Percentiles rank a stretch among this genome's conserved stretches.
phyloP scores from a whole-genome alignment of 92 coral and sea anemone species.

The Phymanthus crucifer region DNA sequence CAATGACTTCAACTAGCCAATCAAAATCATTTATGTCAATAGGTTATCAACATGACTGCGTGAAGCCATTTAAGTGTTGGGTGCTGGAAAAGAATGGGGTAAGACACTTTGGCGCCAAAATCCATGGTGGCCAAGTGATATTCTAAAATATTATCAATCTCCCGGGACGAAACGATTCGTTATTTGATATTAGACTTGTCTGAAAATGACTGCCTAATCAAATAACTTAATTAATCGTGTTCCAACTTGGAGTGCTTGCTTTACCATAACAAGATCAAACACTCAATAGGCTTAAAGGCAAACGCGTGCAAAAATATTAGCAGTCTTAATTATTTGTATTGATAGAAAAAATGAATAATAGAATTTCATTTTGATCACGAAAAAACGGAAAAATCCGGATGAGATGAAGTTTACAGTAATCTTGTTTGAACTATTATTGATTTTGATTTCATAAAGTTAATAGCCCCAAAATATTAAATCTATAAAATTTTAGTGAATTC shows the following conservation, averaged over 20 bases:
- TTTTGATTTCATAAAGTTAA: too few relatives aligned
- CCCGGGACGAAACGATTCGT: neutral
- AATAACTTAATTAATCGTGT: neutral
- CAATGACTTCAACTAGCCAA: neutral
- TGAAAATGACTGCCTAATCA: neutral
- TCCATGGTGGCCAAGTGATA: neutral
- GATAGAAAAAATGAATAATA: too few relatives aligned
- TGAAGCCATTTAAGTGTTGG: conserved; percentile 14
- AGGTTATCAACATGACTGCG: conserved; percentile 9
- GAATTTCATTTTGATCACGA: too few relatives aligned
- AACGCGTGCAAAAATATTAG: neutral
- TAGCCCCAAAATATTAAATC: too few relatives aligned
- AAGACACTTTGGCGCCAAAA: conserved; percentile 6
- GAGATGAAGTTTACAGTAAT: too few relatives aligned
- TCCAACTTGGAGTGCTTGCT: neutral
- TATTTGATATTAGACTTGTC: neutral
- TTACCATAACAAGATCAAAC: neutral
- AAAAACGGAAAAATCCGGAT: too few relatives aligned
- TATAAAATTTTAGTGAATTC: too few relatives aligned
- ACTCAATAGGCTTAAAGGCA: neutral
- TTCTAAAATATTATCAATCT: neutral
- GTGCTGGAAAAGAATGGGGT: neutral
- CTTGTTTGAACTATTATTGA: too few relatives aligned
- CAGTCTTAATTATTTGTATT: neutral
- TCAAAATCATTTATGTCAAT: neutral